Evolutionary conservation across 2,113 vertebrate species (phyloP).

Genomic region (Onychostruthus taczanowskii): DNA sequence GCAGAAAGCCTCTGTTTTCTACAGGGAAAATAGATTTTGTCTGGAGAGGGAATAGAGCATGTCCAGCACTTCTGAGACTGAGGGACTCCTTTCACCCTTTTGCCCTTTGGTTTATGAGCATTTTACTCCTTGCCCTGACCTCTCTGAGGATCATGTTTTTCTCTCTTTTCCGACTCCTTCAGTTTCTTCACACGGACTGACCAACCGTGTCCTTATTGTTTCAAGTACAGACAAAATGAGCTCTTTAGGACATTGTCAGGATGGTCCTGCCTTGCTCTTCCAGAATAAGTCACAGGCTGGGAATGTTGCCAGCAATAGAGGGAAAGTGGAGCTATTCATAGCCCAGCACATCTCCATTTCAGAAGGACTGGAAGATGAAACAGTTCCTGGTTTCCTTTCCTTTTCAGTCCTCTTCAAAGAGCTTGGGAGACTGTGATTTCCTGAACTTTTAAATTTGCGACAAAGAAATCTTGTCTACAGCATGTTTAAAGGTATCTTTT

Average conservation of each 20-base stretch:
- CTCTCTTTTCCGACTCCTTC: background rate
- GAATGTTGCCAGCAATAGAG: background rate
- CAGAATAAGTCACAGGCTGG: background rate
- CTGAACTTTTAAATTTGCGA: background rate
- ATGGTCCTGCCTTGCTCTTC: background rate
- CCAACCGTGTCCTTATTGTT: background rate
- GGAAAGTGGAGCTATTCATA: background rate
- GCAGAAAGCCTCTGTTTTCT: background rate
- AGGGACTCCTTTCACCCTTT: background rate
- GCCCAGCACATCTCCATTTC: slow-evolving; percentile 30
- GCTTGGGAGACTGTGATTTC: background rate
- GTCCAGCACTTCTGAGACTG: background rate
- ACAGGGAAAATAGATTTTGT: accelerated
- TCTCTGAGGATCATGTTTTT: background rate
- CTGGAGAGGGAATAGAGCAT: background rate
- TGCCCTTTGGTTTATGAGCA: background rate
- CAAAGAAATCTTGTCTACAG: background rate
- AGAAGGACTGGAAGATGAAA: slow-evolving; percentile 30
- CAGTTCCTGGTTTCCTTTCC: background rate
- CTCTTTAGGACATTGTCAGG: background rate
- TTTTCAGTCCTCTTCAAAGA: slow-evolving; percentile 28
- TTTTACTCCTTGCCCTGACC: background rate
- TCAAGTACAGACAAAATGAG: background rate
- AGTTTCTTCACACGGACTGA: background rate
- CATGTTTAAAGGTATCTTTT: background rate